Evolutionary conservation across 2,888 invertebrate species (phyloP), one percentile per base, ranked within the genome.

Genomic region (Leptopilina syphax): DNA sequence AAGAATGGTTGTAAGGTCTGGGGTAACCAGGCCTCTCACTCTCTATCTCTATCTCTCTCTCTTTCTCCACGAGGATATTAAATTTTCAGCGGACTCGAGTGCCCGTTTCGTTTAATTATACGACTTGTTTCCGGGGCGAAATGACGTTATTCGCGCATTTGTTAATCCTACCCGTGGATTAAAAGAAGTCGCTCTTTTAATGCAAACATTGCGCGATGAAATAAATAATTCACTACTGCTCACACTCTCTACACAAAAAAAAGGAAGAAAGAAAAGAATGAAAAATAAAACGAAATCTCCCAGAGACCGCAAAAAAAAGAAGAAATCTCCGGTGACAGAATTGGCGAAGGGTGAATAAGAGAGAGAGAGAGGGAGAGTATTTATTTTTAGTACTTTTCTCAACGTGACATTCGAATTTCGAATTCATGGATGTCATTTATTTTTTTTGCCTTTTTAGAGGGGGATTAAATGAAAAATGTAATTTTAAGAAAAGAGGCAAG

Each of bases 51-150:
- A 10, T 50, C 50, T 10, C 50, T 10, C 50, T 50, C 50, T 50
- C 12, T 50, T 10, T 50, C 50, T 50, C 12, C 83, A 80, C 79
- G 83, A 79, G 86, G 88, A 88, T 89, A 88, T 89, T 88, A 89
- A 89, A 88, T 89, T 89, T 89, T 84, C 87, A 84, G 82, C 80
- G 84, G 84, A 85, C 82, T 83, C 79, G 80, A 79, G 77, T 9
- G 63, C 80, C 67, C 60, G 83, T 84, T 83, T 83, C 83, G 82
- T 85, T 86, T 85, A 86, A 87, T 87, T 87, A 86, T 84, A 84
- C 81, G 83, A 83, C 84, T 84, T 82, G 83, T 84, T 85, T 83
- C 81, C 79, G 84, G 82, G 44, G 83, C 84, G 79, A 82, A 82
- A 85, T 82, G 68, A 76, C 80, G 82, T 82, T 83, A 82, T 82